Evolutionary conservation across 2,797 vertebrate species (phyloP), one percentile per base, ranked within the genome.

Genomic region (Buphagus erythrorhynchus): DNA sequence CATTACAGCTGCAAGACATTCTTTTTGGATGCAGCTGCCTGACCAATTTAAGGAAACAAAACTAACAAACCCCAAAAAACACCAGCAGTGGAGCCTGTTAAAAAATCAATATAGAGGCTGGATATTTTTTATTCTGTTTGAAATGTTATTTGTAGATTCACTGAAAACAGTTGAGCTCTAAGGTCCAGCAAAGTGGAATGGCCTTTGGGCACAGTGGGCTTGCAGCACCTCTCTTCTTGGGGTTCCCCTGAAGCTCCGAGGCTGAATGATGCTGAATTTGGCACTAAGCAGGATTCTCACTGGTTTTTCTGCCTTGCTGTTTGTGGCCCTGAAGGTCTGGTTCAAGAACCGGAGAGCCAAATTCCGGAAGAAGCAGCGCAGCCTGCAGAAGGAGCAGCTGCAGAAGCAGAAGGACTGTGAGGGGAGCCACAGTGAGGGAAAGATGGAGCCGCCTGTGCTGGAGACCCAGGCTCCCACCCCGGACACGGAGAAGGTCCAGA

Each of bases 281-380:
- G 18, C n/a, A 31, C 33, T 54, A 17, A 51, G 26, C 29, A 72
- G 52, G 33, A 29, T 69, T 86, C n/a, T 96, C 36, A 86, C 29
- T 33, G 21, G 0, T 38, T 87, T 73, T 66, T 38, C 33, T 29
- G 54, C 16, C 26, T 29, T 33, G n/a, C 12, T 80, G 33, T 83
- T 62, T 79, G 95, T 78, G 67, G 35, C 75, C 51, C 68, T 66
- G 59, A 91, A 99, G 99, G 99, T 99, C 52, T 99, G 99, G 99
- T 99, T 99, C 98, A 99, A 99, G 98, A 99, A 99, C 96, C 98
- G 99, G 21, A 98, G 99, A 68, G 99, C 99, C 80, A 99, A 99
- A 95, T 99, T 99, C 90, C 99, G 99, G 43, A 99, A 99, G 98
- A 99, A 99, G 98, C 99, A 99, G 92, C 99, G 99, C 68, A 99